Evolutionary conservation across 30 jellyfish, hydroid and myxozoan species (phyloP).

Genomic region (Hydractinia echinata): DNA sequence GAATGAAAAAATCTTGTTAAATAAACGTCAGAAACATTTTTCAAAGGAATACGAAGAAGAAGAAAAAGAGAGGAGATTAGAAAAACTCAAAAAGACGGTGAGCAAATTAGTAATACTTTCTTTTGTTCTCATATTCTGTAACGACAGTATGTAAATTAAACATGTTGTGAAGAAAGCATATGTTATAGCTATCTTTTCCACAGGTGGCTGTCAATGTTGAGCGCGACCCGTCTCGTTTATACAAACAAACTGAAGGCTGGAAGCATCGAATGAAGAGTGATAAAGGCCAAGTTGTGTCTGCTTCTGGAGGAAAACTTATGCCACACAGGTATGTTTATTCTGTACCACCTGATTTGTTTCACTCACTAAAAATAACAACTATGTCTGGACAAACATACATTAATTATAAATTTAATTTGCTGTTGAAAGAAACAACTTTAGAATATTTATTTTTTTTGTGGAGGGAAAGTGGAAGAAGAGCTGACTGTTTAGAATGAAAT

Average conservation of each 20-base stretch:
- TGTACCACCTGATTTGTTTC: neutral
- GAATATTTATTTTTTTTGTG: no score
- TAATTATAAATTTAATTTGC: no score
- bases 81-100: constrained; percentile 57
- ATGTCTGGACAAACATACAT: no score
- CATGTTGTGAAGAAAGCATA: neutral
- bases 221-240: constrained; percentile 82
- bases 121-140: neutral
- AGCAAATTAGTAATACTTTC: neutral
- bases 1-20: constrained; percentile 13
- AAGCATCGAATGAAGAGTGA: constrained; percentile 46
- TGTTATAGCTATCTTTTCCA: neutral
- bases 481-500: no score
- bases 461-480: no score
- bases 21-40: neutral
- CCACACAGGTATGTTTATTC: constrained; percentile 17
- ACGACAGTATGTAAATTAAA: neutral
- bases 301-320: neutral
- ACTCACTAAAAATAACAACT: no score
- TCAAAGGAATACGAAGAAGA: constrained; percentile 45
- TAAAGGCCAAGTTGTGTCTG: neutral
- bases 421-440: no score
- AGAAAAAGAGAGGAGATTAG: constrained; percentile 66
- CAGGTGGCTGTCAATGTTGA: constrained; percentile 75
- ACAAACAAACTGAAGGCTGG: constrained; percentile 75